Evolutionary conservation across 37 sponge, comb jelly and placozoan genomes (phyloP), one percentile per base, ranked within the genome.

Genomic region (Cladorhizidae sp.): DNA sequence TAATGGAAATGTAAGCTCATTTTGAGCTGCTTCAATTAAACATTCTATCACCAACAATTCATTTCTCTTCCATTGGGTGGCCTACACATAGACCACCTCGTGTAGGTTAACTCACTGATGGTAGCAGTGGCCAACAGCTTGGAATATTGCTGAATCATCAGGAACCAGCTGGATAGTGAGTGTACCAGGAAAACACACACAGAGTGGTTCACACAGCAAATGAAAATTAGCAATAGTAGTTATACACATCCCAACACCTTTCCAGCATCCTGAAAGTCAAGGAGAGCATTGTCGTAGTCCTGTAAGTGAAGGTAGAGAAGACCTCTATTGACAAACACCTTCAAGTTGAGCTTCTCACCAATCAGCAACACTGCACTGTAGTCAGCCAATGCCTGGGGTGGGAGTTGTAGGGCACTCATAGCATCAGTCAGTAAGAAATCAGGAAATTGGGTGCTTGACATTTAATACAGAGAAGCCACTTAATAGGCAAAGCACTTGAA

Each of bases 251-350:
- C 22, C 1, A 5, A 28, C 26, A 56, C 74, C 67, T 83, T 73
- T 22, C 58, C 76, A 31, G 92, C 93, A 20, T 68, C 76, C 26
- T 71, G 79, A 68, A 94, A 92, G 70, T 97, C 98, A 17, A 80
- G 32, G 21, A 97, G 79, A 26, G 93, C 91, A 82, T 85, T 92
- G 45, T 62, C 42, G 59, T 86, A 92, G 85, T 95, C 92, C 36
- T 72, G 73, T 0, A 86, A 37, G 9, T 87, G 52, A 25, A 95
- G 77, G 72, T 95, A 88, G 59, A 93, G 89, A 6, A 98, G 82
- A 15, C 96, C 96, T 75, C 98, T 64, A 80, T 98, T 98, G 9
- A 94, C 68, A 18, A 94, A 68, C 21, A 97, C 87, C 93, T 95
- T 84, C 57, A 40, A 33, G 20, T 35, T 14, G 31, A 18, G n/a